Evolutionary conservation across 2,797 vertebrate species (phyloP).

Genomic region (Lateolabrax maculatus): DNA sequence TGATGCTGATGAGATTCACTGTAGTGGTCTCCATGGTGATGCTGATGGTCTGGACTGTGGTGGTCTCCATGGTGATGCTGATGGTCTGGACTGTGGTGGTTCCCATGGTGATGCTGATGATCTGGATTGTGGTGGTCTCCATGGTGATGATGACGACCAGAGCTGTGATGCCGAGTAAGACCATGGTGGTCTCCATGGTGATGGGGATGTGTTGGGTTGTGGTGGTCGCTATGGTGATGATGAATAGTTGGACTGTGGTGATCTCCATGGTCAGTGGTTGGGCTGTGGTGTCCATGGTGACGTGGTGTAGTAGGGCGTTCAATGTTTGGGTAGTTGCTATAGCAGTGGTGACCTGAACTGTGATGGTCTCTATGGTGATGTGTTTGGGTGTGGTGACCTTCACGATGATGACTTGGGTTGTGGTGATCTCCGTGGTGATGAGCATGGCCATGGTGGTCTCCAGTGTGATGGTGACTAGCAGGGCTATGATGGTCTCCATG

Average conservation of each 20-base stretch:
- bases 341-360: constrained; percentile 20
- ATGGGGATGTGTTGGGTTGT: background rate
- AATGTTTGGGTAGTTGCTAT: constrained; percentile 19
- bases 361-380: constrained; percentile 45
- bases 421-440: constrained; percentile 27
- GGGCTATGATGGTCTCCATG: constrained; percentile 34
- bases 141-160: constrained; percentile 1
- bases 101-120: constrained; percentile 22
- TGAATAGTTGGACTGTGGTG: background rate
- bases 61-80: constrained; percentile 23
- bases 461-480: constrained; percentile 7
- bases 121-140: background rate
- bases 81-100: constrained; percentile 16
- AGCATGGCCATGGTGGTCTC: constrained; percentile 2
- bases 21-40: constrained; percentile 42
- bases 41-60: background rate
- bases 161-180: constrained; percentile 5
- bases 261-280: constrained; percentile 21
- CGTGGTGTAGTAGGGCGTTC: constrained; percentile 14
- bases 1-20: background rate
- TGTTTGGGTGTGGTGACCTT: constrained; percentile 9
- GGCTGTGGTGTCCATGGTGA: constrained; percentile 35
- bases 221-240: constrained; percentile 29
- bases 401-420: constrained; percentile 10
- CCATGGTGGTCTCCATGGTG: constrained; percentile 25